Evolutionary conservation across 2,888 invertebrate species (phyloP).

Genomic region (Dynastes hyllus): DNA sequence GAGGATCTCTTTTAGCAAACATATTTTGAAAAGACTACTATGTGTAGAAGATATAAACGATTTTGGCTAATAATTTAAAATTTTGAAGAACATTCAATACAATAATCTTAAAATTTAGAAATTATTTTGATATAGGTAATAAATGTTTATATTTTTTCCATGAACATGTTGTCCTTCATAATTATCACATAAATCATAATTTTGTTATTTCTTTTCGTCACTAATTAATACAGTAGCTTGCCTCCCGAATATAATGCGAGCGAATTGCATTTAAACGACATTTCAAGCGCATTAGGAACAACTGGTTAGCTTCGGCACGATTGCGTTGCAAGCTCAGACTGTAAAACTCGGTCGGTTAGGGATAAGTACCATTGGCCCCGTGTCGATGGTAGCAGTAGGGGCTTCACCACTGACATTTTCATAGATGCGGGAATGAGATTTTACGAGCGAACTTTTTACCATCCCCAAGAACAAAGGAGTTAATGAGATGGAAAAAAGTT

Average conservation of each 20-base stretch:
- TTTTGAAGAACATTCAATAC: too few relatives aligned
- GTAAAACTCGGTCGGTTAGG: conserved; percentile 37
- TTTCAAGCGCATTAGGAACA: conserved; percentile 18
- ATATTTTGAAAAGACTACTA: too few relatives aligned
- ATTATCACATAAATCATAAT: not conserved
- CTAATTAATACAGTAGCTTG: not conserved
- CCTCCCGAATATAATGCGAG: not conserved
- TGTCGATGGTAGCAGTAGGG: not conserved
- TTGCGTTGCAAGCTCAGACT: conserved; percentile 19
- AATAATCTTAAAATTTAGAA: too few relatives aligned
- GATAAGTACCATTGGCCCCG: conserved; percentile 13
- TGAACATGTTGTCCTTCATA: not conserved
- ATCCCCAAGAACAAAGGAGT: conserved; percentile 36
- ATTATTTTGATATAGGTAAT: too few relatives aligned
- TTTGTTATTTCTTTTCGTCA: not conserved
- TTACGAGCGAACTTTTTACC: conserved; percentile 39
- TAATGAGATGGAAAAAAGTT: conserved; percentile 34
- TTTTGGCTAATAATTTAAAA: too few relatives aligned
- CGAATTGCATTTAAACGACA: conserved; percentile 16
- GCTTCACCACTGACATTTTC: conserved; percentile 27
- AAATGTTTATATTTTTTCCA: too few relatives aligned
- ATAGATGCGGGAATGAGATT: conserved; percentile 32
- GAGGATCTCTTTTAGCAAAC: too few relatives aligned
- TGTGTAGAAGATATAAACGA: too few relatives aligned
- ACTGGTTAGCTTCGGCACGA: conserved; percentile 7